Percentiles rank a stretch among this genome's conserved stretches.
phyloP scores from a whole-genome alignment of 2,888 invertebrate genomes.

The Lycaena phlaeas region DNA sequence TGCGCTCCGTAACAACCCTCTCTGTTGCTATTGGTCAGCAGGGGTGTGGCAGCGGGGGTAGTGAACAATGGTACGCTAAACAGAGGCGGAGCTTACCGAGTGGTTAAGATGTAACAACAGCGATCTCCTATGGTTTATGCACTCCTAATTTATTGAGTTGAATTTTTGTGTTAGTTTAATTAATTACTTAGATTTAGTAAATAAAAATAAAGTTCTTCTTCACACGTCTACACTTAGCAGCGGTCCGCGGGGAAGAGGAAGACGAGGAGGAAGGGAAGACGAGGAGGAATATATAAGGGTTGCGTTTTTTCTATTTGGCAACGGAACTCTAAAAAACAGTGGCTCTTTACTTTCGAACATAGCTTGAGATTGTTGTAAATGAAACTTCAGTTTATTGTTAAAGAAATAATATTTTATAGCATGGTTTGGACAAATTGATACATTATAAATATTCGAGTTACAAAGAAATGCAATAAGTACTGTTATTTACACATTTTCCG shows the following conservation, averaged over 20 bases:
- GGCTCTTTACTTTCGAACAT: too few relatives aligned
- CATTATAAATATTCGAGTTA: conserved; percentile 5
- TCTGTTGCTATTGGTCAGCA: not conserved
- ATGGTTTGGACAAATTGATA: conserved; percentile 2
- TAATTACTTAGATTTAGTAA: too few relatives aligned
- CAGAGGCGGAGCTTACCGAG: not conserved
- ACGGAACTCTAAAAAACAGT: too few relatives aligned
- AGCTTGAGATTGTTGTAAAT: too few relatives aligned
- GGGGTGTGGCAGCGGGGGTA: not conserved
- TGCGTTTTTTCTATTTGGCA: too few relatives aligned
- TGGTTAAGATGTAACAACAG: not conserved
- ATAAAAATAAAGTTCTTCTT: too few relatives aligned
- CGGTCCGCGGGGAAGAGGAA: too few relatives aligned
- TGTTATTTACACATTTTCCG: not conserved
- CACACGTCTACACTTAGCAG: too few relatives aligned
- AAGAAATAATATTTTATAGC: conserved; percentile 5
- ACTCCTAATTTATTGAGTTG: too few relatives aligned
- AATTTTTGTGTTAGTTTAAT: too few relatives aligned
- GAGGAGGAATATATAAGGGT: too few relatives aligned
- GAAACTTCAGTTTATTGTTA: conserved; percentile 4
- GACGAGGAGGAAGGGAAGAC: too few relatives aligned
- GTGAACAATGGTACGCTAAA: not conserved
- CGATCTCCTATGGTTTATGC: not conserved
- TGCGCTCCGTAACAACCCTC: not conserved
- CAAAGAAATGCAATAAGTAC: conserved; percentile 4